Base-by-base conservation (phyloP, 2,797 vertebrate species). In the Girardinus metallicus region DNA sequence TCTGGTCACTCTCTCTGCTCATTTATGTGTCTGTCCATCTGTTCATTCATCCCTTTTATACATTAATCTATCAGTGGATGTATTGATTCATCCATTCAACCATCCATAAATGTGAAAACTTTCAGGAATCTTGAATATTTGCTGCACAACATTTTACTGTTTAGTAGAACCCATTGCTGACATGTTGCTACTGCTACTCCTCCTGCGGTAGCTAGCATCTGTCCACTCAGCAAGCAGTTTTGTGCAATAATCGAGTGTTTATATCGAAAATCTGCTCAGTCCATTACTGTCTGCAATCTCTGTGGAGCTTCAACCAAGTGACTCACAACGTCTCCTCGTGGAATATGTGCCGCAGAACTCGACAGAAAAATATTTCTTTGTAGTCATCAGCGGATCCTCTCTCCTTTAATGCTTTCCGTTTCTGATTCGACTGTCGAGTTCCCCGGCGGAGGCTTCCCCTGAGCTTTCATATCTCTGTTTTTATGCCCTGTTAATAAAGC, bases 391-490 rank as follows among this genome's bases (percentile, higher is more conserved):
- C 10, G 51, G 16, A 23, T 43, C 18, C 12, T 72, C 72, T 78
- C 55, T 36, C 55, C 36, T 64, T 49, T 2, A 70, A 31, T 75
- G 46, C n/a, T 34, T 73, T 76, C 39, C 4, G 31, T 36, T 29
- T 46, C 26, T 29, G n/a, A 51, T 26, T 51, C 21, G n/a, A 1
- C 31, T 39, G 23, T 72, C 79, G 46, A 15, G 21, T 16, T 74
- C 29, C 34, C 0, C 36, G 53, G 60, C 39, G 34, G 57, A 68
- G 44, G 74, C 57, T 76, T 55, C 57, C 9, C 21, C 62, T 77
- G 74, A 68, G 43, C 46, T 75, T 86, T 29, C 29, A 31, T 47
- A 46, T 70, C 74, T 72, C 53, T 36, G 1, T 84, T 77, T 71
- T 51, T 46, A 36, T 7, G 39, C n/a, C 79, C 64, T 55, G 44